Conservation (phyloP, 2,797 vertebrate genomes). For the Catharus ustulatus region DNA sequence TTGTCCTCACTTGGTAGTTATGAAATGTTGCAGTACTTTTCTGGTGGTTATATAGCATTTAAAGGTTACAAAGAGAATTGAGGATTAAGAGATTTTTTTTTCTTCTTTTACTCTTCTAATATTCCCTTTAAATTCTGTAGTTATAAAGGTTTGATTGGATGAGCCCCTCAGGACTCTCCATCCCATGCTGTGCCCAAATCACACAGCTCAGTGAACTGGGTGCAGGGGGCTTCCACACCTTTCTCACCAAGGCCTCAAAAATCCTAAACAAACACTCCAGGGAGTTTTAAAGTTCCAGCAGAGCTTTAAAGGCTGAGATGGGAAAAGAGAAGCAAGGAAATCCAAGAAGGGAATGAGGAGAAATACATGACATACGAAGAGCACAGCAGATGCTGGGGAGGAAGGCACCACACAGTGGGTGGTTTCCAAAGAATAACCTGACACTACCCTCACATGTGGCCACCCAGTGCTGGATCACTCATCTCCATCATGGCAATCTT, state of each 20-base stretch:
- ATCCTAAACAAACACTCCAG: neutral
- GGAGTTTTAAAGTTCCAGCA: neutral
- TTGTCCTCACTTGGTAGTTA: neutral
- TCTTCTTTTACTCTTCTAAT: neutral
- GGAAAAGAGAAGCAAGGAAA: neutral
- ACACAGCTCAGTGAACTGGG: neutral
- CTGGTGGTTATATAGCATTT: neutral
- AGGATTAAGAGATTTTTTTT: neutral
- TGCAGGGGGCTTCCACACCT: neutral
- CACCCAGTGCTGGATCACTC: neutral
- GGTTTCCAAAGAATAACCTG: conserved; percentile 1
- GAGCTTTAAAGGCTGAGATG: neutral
- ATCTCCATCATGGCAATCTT: neutral
- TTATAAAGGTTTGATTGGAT: neutral
- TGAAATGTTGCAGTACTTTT: neutral
- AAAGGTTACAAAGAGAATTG: neutral
- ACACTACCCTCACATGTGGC: neutral
- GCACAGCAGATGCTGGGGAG: neutral
- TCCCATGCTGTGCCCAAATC: neutral
- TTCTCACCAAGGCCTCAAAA: neutral
- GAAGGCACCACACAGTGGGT: neutral
- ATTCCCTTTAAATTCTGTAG: neutral
- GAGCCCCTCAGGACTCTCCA: neutral
- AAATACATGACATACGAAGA: neutral
- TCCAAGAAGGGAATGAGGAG: neutral